A percentile compares a stretch with the other conserved stretches of the same genome.
phyloP scores from a whole-genome alignment of 2,888 invertebrate species.

The Orchestes rusci region DNA sequence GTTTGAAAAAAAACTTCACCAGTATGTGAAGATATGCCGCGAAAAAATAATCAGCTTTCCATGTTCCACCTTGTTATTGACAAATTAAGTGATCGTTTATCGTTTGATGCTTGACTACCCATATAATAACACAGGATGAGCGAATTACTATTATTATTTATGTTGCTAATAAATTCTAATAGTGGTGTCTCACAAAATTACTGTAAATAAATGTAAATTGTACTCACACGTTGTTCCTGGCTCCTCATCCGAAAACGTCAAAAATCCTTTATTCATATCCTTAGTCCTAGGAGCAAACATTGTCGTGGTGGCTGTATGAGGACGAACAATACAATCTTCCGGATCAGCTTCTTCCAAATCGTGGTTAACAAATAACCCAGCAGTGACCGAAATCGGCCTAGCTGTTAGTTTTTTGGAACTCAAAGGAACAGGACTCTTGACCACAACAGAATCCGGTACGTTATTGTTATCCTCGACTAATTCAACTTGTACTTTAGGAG shows the following conservation, averaged over 20 bases:
- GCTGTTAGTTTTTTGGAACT: neutral
- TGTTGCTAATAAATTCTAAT: too few species aligned
- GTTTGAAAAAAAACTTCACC: too few species aligned
- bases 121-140: too few species aligned
- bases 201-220: too few species aligned
- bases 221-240: slow-evolving; percentile 79
- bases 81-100: too few species aligned
- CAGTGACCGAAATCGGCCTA: slow-evolving; percentile 36
- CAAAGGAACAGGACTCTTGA: neutral
- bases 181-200: too few species aligned
- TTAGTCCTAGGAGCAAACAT: slow-evolving; percentile 77
- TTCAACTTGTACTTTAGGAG: slow-evolving; percentile 12
- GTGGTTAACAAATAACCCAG: slow-evolving; percentile 36
- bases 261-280: slow-evolving; percentile 92
- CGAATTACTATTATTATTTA: too few species aligned
- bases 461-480: slow-evolving; percentile 16
- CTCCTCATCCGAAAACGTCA: slow-evolving; percentile 80
- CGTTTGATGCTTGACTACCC: too few species aligned
- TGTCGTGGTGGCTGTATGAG: slow-evolving; percentile 64
- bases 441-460: neutral
- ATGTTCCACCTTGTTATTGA: too few species aligned
- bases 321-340: slow-evolving; percentile 33
- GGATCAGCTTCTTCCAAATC: slow-evolving; percentile 6
- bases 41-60: too few species aligned
- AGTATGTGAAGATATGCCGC: too few species aligned